Evolutionary conservation across 2,888 invertebrate genomes (phyloP).

Genomic region (Uropetala carovei): DNA sequence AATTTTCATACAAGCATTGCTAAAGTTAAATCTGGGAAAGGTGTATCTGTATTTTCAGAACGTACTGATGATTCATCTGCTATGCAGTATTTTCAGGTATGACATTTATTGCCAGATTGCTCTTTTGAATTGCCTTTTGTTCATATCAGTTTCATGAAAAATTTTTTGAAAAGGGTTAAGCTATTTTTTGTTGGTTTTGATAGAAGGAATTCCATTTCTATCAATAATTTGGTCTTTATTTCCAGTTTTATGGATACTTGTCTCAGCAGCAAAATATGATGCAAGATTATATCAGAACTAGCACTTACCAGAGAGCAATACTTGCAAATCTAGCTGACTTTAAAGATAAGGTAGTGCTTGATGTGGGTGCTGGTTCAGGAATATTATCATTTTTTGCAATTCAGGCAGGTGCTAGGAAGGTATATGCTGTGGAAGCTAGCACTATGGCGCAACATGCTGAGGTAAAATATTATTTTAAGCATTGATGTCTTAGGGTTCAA

Average conservation of each 20-base stretch:
- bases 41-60: slow-evolving; percentile 92
- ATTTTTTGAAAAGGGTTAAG: slow-evolving; percentile 20
- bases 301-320: slow-evolving; percentile 98
- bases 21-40: slow-evolving; percentile 85
- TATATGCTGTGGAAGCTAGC: slow-evolving; percentile 99
- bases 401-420: slow-evolving; percentile 96
- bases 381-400: slow-evolving; percentile 98
- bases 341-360: slow-evolving; percentile 93
- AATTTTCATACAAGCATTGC: slow-evolving; percentile 85
- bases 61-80: slow-evolving; percentile 99
- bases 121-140: background rate
- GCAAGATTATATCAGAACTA: slow-evolving; percentile 99
- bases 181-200: background rate
- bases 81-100: slow-evolving; percentile 95
- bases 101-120: background rate
- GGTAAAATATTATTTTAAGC: slow-evolving; percentile 71
- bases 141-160: background rate
- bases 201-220: slow-evolving; percentile 41
- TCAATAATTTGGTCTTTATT: slow-evolving; percentile 69
- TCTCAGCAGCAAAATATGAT: slow-evolving; percentile 99
- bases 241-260: slow-evolving; percentile 96
- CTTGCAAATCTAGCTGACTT: slow-evolving; percentile 95
- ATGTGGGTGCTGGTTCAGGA: slow-evolving; percentile 99
- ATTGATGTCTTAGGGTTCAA: too few relatives aligned
- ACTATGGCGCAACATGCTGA: slow-evolving; percentile 98